Conservation (phyloP, 1,140 invertebrate species). For the Lordiphosa mommai region DNA sequence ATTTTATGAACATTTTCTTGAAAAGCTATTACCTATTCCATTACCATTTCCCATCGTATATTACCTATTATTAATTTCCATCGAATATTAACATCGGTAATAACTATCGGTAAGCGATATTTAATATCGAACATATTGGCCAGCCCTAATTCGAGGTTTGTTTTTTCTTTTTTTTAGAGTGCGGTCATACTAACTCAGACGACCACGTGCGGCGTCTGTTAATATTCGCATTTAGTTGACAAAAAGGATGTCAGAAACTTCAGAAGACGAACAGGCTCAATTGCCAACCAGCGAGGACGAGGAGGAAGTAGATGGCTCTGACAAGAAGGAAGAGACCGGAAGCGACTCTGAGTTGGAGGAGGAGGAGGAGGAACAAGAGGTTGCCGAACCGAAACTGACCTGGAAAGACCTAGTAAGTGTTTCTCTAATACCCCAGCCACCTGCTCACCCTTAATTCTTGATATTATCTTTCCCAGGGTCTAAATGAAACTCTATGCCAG, state of each 20-base stretch:
- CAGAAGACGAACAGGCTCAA: conserved; percentile 64
- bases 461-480: conserved; percentile 83
- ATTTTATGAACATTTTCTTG: too few species aligned
- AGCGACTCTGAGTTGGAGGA: conserved; percentile 6
- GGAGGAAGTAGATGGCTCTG: too few species aligned
- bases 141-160: too few species aligned
- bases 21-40: too few species aligned
- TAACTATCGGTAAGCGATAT: too few species aligned
- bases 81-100: too few species aligned
- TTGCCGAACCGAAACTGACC: conserved; percentile 40
- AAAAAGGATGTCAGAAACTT: conserved; percentile 71
- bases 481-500: conserved; percentile 95
- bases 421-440: not conserved
- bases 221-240: conserved; percentile 23
- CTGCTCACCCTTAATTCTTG: not conserved
- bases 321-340: conserved; percentile 34
- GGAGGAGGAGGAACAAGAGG: conserved; percentile 6
- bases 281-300: conserved; percentile 56
- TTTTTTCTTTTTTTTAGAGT: conserved; percentile 20
- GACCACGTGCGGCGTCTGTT: conserved; percentile 50
- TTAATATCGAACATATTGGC: too few species aligned
- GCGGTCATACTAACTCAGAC: too few species aligned
- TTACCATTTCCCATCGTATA: too few species aligned
- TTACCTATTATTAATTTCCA: too few species aligned
- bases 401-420: conserved; percentile 70